A percentile compares a stretch with the other conserved stretches of the same genome.
Evolutionary conservation across 2,113 vertebrate species (phyloP).

Genomic region (Talpa occidentalis): DNA sequence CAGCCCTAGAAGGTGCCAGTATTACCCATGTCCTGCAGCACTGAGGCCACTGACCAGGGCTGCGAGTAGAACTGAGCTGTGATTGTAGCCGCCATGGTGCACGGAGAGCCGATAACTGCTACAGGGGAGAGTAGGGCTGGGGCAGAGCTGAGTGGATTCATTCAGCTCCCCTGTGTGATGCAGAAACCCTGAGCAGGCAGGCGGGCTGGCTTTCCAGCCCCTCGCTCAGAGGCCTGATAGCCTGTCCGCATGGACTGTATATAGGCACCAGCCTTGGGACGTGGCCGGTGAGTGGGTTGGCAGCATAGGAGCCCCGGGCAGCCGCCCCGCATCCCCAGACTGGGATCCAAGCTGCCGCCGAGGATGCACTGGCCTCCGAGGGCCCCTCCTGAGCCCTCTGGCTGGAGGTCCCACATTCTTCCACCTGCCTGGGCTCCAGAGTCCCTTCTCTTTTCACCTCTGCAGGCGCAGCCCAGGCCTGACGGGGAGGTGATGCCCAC

Average conservation of each 20-base stretch:
- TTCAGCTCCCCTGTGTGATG: not conserved
- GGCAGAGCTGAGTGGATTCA: not conserved
- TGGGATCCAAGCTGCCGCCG: too few species aligned
- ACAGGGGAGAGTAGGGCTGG: not conserved
- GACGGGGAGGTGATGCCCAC: conserved; percentile 97
- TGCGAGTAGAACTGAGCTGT: not conserved
- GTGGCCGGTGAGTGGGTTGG: too few species aligned
- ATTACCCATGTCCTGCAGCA: not conserved
- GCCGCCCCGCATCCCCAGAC: accelerated
- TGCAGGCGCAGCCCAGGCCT: conserved; percentile 84
- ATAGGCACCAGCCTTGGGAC: accelerated
- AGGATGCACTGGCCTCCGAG: not conserved
- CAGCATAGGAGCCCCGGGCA: not conserved
- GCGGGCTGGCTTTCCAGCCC: not conserved
- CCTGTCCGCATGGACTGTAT: not conserved
- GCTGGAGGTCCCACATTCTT: not conserved
- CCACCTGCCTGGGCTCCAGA: too few species aligned
- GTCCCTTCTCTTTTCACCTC: not conserved
- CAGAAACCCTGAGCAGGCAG: not conserved
- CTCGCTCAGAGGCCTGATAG: not conserved
- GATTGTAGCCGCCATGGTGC: accelerated
- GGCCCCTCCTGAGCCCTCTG: not conserved
- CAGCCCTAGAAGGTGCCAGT: not conserved
- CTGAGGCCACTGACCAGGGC: accelerated
- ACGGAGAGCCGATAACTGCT: not conserved